Base-by-base conservation (phyloP, 2,797 vertebrate species). In the Etheostoma nigrum region DNA sequence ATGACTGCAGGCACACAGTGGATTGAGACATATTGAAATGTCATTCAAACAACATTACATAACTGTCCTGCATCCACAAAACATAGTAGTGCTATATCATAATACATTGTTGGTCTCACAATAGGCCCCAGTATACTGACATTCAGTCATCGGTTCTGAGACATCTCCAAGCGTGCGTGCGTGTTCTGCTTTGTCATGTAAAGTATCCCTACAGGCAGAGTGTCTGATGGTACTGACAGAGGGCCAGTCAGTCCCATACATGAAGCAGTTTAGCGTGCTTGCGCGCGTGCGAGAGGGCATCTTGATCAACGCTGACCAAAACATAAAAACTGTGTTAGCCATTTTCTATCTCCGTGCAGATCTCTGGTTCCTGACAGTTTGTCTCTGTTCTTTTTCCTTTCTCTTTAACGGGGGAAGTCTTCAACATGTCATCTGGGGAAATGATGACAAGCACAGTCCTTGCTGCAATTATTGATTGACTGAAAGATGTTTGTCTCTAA, bases 131-230 rank as follows among this genome's bases (percentile, higher is more conserved):
- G 7, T 33, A 33, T 9, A 36, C 33, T 4, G 48, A 51, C 4
- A 6, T 48, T 40, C 14, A 44, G 33, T 69, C 7, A 2, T 13
- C 27, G 42, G 11, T 2, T 64, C 51, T 45, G 47, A 68, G 59
- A 27, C 48, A 11, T 48, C 40, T 73, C 33, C 4, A 9, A 33
- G n/a, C 36, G 36, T 55, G 10, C 25, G 62, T 30, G n/a, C 5
- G 30, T 30, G 30, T 30, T 79, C 51, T 67, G 21, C 47, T 33
- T 64, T 65, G 61, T 83, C 82, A 53, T 78, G 72, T 76, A 67
- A 79, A 67, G 67, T 45, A 25, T 82, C 60, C 42, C 67, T 79
- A 9, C 23, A 55, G 58, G 61, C 49, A 1, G 40, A 44, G 67
- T 49, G 55, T 65, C 54, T 82, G 76, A 36, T 33, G 33, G 68